Conservation (phyloP, 1,140 invertebrate genomes). For the Lordiphosa mommai region DNA sequence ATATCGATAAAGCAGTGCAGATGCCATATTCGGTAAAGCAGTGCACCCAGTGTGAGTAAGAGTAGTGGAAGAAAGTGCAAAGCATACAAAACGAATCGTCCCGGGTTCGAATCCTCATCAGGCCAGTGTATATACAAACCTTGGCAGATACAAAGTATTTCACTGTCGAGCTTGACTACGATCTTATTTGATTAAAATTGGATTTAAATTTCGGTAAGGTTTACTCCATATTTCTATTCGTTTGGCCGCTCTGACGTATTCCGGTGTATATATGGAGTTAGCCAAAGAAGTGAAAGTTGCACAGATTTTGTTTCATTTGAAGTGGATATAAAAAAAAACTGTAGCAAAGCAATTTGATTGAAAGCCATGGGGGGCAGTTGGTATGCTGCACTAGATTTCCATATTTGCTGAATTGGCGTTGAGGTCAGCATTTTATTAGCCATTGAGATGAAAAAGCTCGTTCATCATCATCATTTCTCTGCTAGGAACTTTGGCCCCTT, state of each 20-base stretch:
- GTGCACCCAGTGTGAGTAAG: no score
- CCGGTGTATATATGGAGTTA: slow-evolving; percentile 41
- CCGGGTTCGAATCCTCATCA: no score
- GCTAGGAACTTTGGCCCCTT: neutral
- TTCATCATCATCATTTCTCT: slow-evolving; percentile 40
- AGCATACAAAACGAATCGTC: no score
- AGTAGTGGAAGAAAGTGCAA: no score
- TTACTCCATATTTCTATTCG: neutral
- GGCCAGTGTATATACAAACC: no score
- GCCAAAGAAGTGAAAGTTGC: slow-evolving; percentile 47
- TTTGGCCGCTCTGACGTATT: slow-evolving; percentile 3
- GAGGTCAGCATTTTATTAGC: slow-evolving; percentile 46
- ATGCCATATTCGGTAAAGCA: no score
- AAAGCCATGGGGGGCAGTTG: slow-evolving; percentile 43
- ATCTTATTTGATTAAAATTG: no score
- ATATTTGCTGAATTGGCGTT: slow-evolving; percentile 57
- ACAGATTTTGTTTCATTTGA: slow-evolving; percentile 30
- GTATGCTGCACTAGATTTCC: slow-evolving; percentile 37
- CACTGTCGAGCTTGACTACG: no score
- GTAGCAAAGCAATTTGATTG: slow-evolving; percentile 69
- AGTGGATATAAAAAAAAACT: slow-evolving; percentile 6
- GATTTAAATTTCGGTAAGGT: no score
- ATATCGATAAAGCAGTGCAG: no score
- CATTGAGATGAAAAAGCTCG: slow-evolving; percentile 11
- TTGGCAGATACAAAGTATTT: no score